phyloP scores from a whole-genome alignment of 2,888 invertebrate species.

The Gastracanthus pulcherrimus region DNA sequence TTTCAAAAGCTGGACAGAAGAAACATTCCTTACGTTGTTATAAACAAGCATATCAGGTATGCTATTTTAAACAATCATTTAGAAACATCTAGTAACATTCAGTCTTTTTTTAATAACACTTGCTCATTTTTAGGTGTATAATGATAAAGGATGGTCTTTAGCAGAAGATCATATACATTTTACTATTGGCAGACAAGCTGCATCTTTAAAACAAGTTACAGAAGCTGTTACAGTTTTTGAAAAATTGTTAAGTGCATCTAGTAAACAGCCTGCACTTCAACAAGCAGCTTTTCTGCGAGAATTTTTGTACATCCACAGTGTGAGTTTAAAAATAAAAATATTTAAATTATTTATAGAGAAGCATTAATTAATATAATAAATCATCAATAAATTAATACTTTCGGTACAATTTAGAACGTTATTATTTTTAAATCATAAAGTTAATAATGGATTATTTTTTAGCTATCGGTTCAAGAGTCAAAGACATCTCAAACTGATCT shows the following conservation, averaged over 20 bases:
- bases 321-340: conserved; percentile 74
- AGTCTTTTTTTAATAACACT: conserved; percentile 9
- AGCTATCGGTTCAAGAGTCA: conserved; percentile 71
- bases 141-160: conserved; percentile 90
- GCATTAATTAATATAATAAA: too few species aligned
- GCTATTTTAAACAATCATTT: background rate
- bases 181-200: conserved; percentile 94
- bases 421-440: background rate
- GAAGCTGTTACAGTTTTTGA: conserved; percentile 88
- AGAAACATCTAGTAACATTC: background rate
- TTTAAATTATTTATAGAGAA: background rate
- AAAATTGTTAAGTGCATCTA: conserved; percentile 85
- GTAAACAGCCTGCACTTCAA: conserved; percentile 85
- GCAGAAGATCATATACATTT: conserved; percentile 98
- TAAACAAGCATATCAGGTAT: conserved; percentile 92
- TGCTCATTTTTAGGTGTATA: conserved; percentile 81
- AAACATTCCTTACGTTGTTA: conserved; percentile 96
- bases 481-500: conserved; percentile 75
- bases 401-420: conserved; percentile 5
- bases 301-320: conserved; percentile 91
- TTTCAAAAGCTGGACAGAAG: conserved; percentile 94
- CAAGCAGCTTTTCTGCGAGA: conserved; percentile 91
- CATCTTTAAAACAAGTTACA: conserved; percentile 85
- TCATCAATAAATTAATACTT: background rate
- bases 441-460: conserved; percentile 34